Conservation (phyloP, 2,888 invertebrate genomes). For the Amphipoea oculea region DNA sequence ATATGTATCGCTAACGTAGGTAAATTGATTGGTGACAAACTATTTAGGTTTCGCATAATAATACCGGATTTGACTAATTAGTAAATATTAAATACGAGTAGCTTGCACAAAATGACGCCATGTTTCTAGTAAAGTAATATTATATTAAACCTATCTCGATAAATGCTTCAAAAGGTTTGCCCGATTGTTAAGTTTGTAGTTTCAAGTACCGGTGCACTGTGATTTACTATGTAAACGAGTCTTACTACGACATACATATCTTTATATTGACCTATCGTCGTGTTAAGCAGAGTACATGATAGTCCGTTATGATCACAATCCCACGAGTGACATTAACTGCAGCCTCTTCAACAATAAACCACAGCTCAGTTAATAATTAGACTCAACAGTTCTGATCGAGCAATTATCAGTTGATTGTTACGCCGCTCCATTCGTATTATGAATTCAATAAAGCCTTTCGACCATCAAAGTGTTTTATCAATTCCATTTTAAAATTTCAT, state of each 20-base stretch:
- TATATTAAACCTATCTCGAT: background rate
- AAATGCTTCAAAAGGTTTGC: background rate
- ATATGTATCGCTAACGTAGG: constrained; percentile 13
- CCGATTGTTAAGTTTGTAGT: background rate
- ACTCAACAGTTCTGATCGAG: constrained; percentile 25
- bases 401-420: constrained; percentile 29
- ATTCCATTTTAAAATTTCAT: constrained; percentile 29
- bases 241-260: background rate
- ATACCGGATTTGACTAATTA: constrained; percentile 23
- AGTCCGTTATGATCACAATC: background rate
- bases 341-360: constrained; percentile 8
- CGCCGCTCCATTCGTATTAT: constrained; percentile 7
- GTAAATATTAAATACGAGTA: constrained; percentile 10
- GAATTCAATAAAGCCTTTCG: constrained; percentile 35
- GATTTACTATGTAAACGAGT: background rate
- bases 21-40: constrained; percentile 32
- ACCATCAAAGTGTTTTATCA: constrained; percentile 20
- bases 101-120: background rate
- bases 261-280: background rate
- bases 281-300: background rate
- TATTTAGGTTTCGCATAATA: constrained; percentile 15
- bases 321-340: background rate
- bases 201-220: background rate
- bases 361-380: constrained; percentile 26
- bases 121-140: background rate